Evolutionary conservation across 37 sponge, comb jelly and placozoan genomes (phyloP).

Genomic region (Crambe crambe): DNA sequence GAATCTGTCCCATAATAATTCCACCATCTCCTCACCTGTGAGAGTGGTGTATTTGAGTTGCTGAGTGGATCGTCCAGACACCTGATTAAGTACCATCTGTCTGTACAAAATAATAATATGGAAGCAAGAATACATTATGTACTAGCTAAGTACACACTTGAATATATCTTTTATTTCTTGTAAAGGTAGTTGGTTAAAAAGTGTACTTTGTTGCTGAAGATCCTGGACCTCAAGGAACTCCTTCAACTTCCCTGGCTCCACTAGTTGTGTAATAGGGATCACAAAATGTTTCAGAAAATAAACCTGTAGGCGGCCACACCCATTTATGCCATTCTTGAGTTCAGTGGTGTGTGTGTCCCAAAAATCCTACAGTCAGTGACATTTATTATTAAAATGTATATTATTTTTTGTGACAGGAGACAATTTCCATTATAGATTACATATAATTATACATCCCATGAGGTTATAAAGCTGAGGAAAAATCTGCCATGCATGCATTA

Average conservation of each 20-base stretch:
- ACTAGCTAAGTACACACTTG: no score
- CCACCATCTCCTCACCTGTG: neutral
- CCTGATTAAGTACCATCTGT: neutral
- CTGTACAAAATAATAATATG: neutral
- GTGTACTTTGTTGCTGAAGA: conserved; percentile 34
- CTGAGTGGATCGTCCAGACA: neutral
- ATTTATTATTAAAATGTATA: no score
- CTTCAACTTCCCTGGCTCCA: neutral
- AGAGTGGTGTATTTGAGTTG: neutral
- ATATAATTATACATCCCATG: no score
- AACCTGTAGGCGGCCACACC: neutral
- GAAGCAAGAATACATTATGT: no score
- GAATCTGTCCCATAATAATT: conserved; percentile 22
- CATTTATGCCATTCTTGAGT: neutral
- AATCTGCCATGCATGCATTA: no score
- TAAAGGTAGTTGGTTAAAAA: conserved; percentile 29
- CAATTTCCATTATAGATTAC: no score
- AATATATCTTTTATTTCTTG: conserved; percentile 17
- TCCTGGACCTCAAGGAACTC: neutral
- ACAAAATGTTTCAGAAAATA: neutral
- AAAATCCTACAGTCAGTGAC: conserved; percentile 19
- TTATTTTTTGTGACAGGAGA: no score
- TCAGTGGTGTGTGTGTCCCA: neutral
- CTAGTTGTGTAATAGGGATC: neutral
- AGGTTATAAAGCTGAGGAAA: no score